A percentile compares a stretch with the other conserved stretches of the same genome.
Evolutionary conservation across 2,113 vertebrate species (phyloP).

Genomic region (Pseudopipra pipra): DNA sequence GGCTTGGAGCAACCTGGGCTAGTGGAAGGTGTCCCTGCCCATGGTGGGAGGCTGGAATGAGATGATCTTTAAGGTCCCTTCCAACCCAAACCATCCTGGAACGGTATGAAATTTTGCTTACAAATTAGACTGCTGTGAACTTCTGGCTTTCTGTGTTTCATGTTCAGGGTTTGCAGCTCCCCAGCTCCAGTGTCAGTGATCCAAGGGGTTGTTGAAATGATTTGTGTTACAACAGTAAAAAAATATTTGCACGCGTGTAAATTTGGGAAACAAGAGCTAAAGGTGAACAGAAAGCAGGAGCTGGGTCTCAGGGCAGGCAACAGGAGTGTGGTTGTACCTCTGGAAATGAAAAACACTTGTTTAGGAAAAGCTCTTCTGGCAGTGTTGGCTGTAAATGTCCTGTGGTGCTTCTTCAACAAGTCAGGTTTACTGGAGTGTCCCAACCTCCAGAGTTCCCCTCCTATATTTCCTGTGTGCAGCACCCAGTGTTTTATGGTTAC

Average conservation of each 20-base stretch:
- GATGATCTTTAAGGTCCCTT: rapidly evolving
- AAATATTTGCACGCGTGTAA: rapidly evolving
- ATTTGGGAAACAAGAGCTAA: background rate
- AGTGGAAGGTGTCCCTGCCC: background rate
- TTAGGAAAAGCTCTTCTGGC: too few species aligned
- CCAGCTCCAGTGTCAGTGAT: rapidly evolving
- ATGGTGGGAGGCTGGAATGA: background rate
- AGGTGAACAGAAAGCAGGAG: background rate
- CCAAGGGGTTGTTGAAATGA: background rate
- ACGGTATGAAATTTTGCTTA: background rate
- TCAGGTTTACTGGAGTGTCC: background rate
- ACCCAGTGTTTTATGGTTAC: background rate
- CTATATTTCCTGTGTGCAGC: background rate
- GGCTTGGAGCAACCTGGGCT: background rate
- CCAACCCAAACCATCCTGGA: background rate
- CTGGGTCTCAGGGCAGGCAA: background rate
- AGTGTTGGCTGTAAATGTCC: background rate
- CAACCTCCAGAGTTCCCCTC: background rate
- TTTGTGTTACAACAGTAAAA: background rate
- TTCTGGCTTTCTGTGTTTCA: background rate
- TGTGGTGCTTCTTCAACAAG: rapidly evolving
- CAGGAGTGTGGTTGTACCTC: background rate
- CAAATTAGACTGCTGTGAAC: background rate
- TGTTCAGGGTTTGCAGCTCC: background rate
- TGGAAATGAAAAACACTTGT: background rate